Conservation (phyloP, 1,140 invertebrate species). For the Mycetomoellerius zeteki region DNA sequence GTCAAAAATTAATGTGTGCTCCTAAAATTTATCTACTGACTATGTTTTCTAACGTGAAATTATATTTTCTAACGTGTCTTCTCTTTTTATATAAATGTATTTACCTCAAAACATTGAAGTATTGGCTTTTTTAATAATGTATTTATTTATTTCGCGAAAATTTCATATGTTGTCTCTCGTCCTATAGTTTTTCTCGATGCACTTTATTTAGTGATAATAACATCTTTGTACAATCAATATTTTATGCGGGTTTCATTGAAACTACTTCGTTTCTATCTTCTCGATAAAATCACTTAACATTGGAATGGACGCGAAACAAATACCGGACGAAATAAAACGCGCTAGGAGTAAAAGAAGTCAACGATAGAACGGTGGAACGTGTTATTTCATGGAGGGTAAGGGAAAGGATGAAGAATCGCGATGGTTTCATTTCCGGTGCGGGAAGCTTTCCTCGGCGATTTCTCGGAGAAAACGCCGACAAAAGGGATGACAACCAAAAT, state of each 20-base stretch:
- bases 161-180: slow-evolving; percentile 20
- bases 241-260: slow-evolving; percentile 39
- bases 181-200: slow-evolving; percentile 36
- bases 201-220: slow-evolving; percentile 34
- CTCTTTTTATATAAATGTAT: slow-evolving; percentile 1
- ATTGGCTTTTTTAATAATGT: background rate
- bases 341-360: background rate
- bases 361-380: background rate
- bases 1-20: background rate
- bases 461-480: slow-evolving; percentile 6
- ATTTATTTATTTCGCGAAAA: background rate
- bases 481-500: slow-evolving; percentile 40
- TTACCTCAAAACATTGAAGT: slow-evolving; percentile 15
- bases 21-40: background rate
- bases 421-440: slow-evolving; percentile 54
- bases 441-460: slow-evolving; percentile 9
- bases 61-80: background rate
- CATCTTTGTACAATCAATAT: slow-evolving; percentile 48
- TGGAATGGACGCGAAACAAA: slow-evolving; percentile 23
- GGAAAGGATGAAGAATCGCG: slow-evolving; percentile 3
- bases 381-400: background rate
- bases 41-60: background rate
- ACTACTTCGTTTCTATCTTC: background rate
- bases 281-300: slow-evolving; percentile 36
- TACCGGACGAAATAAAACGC: slow-evolving; percentile 36